Evolutionary conservation across 2,888 invertebrate species (phyloP).

Genomic region (Nysson spinosus): DNA sequence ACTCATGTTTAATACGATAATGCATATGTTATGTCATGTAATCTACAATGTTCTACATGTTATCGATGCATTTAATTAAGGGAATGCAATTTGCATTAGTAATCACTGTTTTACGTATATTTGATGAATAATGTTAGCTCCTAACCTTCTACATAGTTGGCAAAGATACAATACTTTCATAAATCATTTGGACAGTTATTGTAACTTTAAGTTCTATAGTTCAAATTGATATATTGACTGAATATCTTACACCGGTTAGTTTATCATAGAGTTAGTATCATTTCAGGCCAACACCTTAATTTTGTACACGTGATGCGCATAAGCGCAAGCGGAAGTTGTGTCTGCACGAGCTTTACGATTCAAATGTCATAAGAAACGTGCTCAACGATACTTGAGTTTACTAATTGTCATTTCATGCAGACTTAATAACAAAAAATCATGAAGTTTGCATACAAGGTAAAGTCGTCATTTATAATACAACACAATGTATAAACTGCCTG

Average conservation of each 20-base stretch:
- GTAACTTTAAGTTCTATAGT: not conserved
- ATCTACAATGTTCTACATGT: too few relatives aligned
- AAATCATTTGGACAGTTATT: not conserved
- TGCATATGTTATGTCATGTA: too few relatives aligned
- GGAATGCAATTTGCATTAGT: too few relatives aligned
- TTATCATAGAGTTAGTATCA: not conserved
- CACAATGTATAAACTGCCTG: not conserved
- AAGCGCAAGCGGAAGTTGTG: slow-evolving; percentile 28
- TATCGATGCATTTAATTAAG: too few relatives aligned
- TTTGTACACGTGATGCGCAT: slow-evolving; percentile 37
- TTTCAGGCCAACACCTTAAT: slow-evolving; percentile 39
- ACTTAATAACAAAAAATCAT: slow-evolving; percentile 73
- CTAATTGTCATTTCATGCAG: too few relatives aligned
- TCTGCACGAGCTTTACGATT: slow-evolving; percentile 14
- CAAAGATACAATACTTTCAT: not conserved
- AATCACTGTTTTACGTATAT: too few relatives aligned
- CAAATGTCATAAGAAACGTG: slow-evolving; percentile 38
- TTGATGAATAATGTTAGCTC: too few relatives aligned
- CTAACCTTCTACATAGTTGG: too few relatives aligned
- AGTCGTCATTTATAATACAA: not conserved
- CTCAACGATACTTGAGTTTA: slow-evolving; percentile 2
- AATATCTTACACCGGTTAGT: not conserved
- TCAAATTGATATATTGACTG: not conserved
- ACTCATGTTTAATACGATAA: too few relatives aligned
- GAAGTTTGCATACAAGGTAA: slow-evolving; percentile 81